phyloP scores from a whole-genome alignment of 2,113 vertebrate species.

The Zapus hudsonius region DNA sequence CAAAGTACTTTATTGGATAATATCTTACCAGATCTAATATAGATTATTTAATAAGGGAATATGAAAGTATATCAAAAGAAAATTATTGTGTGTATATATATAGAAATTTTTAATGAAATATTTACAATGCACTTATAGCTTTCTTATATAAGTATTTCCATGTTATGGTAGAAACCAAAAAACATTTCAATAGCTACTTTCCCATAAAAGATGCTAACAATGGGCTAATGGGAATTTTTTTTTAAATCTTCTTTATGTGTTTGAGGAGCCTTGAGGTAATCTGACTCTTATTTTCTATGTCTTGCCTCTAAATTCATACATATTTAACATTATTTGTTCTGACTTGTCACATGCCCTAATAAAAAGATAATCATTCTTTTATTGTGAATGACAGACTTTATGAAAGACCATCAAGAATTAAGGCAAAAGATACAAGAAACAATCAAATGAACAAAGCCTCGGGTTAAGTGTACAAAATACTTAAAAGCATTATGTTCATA shows the following conservation, averaged over 20 bases:
- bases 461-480: neutral
- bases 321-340: constrained; percentile 27
- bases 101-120: neutral
- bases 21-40: neutral
- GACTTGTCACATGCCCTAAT: neutral
- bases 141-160: constrained; percentile 13
- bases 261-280: neutral
- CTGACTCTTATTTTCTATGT: constrained; percentile 32
- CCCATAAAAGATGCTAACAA: constrained; percentile 12
- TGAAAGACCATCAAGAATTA: neutral
- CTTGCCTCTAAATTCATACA: neutral
- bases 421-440: neutral
- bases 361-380: constrained; percentile 50
- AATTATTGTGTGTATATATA: neutral
- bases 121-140: neutral
- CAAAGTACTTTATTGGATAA: neutral
- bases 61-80: neutral
- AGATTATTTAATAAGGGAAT: neutral
- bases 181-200: constrained; percentile 57
- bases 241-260: neutral
- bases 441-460: neutral
- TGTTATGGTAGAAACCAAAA: neutral
- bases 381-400: neutral
- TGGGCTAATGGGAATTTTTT: constrained; percentile 12
- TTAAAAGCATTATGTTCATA: neutral